Evolutionary conservation across 2,888 invertebrate species (phyloP), one percentile per base, ranked within the genome.

Genomic region (Caenorhabditis afra): DNA sequence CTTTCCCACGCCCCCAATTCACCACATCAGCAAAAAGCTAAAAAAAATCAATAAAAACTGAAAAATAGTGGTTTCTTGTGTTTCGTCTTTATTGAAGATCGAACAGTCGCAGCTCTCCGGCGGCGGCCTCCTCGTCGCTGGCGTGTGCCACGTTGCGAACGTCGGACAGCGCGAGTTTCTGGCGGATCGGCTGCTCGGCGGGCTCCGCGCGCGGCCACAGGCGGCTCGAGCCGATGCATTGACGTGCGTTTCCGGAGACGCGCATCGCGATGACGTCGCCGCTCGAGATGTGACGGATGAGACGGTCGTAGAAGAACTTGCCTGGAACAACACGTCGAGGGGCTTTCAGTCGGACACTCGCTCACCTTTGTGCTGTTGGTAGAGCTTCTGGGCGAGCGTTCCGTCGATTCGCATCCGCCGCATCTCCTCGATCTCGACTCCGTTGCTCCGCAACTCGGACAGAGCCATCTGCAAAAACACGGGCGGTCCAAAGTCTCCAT

Each of bases 121-220:
- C 35, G 2, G 76, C 76, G 11, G 12, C 81, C 14, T 81, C 81
- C 23, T 52, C 66, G 77, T 79, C 79, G 22, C 70, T 70, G 0
- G 79, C 68, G 92, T 97, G 97, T 11, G 94, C 94, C 1, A 95
- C 95, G 92, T 97, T 97, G 87, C 97, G 93, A 0, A 97, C 97
- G 90, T 97, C 97, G 0, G 96, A 95, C 18, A 97, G 92, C 0
- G 97, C 97, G 92, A 94, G 95, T 89, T 93, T 92, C 1, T 95
- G 95, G 86, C 97, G 92, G 79, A 97, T 93, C 64, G 94, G 93
- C 41, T 57, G 67, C 20, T 37, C 37, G 1, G 23, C 20, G 2
- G 62, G 61, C 41, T 74, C 59, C 14, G 53, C 45, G 16, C 83
- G 47, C 11, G 83, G 81, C 79, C 78, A 81, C 11, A 82, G 61